A percentile compares a stretch with the other conserved stretches of the same genome.
Evolutionary conservation across 2,797 vertebrate genomes (phyloP).

Genomic region (Macropus fuliginosus): DNA sequence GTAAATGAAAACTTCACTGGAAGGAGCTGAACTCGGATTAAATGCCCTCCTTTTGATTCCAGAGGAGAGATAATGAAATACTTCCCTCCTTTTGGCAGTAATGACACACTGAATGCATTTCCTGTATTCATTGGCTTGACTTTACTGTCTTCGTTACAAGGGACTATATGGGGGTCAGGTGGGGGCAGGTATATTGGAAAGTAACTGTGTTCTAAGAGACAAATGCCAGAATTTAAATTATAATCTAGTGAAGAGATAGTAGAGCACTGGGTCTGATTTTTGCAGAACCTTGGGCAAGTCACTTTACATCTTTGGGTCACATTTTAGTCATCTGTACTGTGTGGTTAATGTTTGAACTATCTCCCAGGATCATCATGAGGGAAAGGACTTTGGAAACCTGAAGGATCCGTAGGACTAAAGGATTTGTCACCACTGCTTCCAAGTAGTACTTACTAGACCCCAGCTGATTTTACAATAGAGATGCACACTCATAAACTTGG

Average conservation of each 20-base stretch:
- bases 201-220: neutral
- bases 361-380: neutral
- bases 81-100: neutral
- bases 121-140: neutral
- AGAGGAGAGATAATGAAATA: neutral
- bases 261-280: neutral
- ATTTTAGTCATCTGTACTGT: neutral
- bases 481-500: neutral
- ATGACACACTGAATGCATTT: neutral
- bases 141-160: neutral
- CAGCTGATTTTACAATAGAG: neutral
- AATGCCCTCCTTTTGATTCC: neutral
- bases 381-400: neutral
- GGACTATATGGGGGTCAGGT: neutral
- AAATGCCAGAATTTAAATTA: neutral
- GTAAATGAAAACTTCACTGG: neutral
- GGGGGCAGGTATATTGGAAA: neutral
- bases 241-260: neutral
- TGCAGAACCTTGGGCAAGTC: neutral
- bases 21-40: neutral
- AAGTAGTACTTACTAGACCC: neutral
- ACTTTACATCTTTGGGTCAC: neutral
- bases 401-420: neutral
- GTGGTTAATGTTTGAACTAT: neutral
- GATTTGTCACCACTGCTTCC: neutral